Evolutionary conservation across 2,888 invertebrate genomes (phyloP), one percentile per base, ranked within the genome.

Genomic region (Lissonota sp.): DNA sequence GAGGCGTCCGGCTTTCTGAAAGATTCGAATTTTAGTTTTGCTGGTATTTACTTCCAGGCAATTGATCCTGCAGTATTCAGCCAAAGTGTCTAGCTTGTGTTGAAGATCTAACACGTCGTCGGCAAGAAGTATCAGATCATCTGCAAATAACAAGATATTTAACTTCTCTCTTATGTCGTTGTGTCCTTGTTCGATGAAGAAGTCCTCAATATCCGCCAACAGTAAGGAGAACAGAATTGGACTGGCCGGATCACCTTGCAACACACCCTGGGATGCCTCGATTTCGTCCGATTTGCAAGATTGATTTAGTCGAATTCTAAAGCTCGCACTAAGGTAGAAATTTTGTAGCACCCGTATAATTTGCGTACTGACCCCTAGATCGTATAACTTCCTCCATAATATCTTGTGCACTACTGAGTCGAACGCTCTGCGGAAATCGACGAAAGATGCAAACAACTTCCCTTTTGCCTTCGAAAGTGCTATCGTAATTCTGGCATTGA

Each of bases 181-280:
- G 3, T 73, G 57, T 1, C 58, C 66, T 5, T n/a, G 40, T 10
- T 40, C 37, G 7, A 58, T 42, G 8, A 79, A 73, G 16, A 26
- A 64, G 0, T 44, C 3, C 4, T 8, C 5, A 4, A 46, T 57
- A 6, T 73, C 73, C 0, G 55, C 12, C 46, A 82, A 39, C 3
- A 82, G 16, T 1, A 82, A 39, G 1, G 69, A 73, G 39, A 84
- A 84, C 4, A 84, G 49, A 1, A 62, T 42, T 0, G 80, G 84
- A 51, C 82, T 80, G 16, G 75, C 10, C 1, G 79, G 64, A 16
- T 80, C 77, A 2, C 83, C 81, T 42, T 83, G 80, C 5, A 81
- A 57, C 8, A 85, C 80, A 7, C 84, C 84, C 39, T 82, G 69
- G 0, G 84, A 78, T 0, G 79, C 74, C 5, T 78, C 63, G 10